Evolutionary conservation across 2,113 vertebrate species (phyloP).

Genomic region (Lampris megalopsis): DNA sequence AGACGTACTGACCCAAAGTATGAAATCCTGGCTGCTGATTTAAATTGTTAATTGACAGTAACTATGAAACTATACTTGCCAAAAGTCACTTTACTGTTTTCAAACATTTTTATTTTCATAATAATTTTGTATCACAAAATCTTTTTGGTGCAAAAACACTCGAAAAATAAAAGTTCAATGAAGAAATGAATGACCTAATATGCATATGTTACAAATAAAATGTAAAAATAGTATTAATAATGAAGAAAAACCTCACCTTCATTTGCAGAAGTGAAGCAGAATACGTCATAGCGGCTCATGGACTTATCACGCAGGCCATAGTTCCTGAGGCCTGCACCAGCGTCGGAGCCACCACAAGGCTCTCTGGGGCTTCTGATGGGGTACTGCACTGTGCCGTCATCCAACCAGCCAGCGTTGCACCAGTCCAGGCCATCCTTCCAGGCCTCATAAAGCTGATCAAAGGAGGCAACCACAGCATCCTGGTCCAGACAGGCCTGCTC

Average conservation of each 20-base stretch:
- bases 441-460: slow-evolving; percentile 88
- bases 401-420: slow-evolving; percentile 98
- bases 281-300: slow-evolving; percentile 89
- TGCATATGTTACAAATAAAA: neutral
- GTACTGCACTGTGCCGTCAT: slow-evolving; percentile 92
- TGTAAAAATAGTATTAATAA: neutral
- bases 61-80: too few relatives aligned
- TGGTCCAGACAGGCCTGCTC: slow-evolving; percentile 86
- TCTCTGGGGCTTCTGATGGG: slow-evolving; percentile 92
- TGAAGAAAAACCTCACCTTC: slow-evolving; percentile 81
- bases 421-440: slow-evolving; percentile 93
- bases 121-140: too few relatives aligned
- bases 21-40: too few relatives aligned
- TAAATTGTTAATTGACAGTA: too few relatives aligned
- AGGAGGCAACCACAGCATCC: slow-evolving; percentile 87
- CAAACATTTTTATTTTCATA: too few relatives aligned
- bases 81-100: too few relatives aligned
- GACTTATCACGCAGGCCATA: slow-evolving; percentile 90
- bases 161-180: too few relatives aligned
- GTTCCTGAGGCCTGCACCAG: slow-evolving; percentile 87
- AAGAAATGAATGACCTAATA: neutral
- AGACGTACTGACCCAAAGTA: too few relatives aligned
- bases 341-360: slow-evolving; percentile 89
- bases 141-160: too few relatives aligned
- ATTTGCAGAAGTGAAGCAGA: slow-evolving; percentile 89